Evolutionary conservation across 2,797 vertebrate species (phyloP).

Genomic region (Numenius phaeopus): DNA sequence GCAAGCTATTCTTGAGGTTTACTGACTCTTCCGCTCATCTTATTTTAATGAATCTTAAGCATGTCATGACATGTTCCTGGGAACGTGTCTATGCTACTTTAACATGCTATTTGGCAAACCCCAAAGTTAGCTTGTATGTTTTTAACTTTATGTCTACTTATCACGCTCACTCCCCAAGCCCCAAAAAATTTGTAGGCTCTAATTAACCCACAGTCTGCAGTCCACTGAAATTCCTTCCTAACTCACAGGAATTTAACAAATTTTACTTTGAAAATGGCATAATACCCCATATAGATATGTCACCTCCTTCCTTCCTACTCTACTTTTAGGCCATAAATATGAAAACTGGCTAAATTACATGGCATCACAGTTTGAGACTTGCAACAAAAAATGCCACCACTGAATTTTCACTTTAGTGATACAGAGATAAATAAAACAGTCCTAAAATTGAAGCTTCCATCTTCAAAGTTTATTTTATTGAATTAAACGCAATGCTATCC

Average conservation of each 20-base stretch:
- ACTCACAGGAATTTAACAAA: not conserved
- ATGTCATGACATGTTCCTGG: not conserved
- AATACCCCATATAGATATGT: not conserved
- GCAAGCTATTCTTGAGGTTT: slow-evolving; percentile 7
- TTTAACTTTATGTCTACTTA: not conserved
- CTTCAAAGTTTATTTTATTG: not conserved
- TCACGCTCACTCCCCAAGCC: not conserved
- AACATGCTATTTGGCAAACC: not conserved
- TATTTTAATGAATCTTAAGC: not conserved
- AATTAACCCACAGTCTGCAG: not conserved
- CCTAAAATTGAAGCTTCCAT: not conserved
- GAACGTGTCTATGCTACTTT: not conserved
- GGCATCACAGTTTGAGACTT: not conserved
- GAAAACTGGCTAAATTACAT: not conserved
- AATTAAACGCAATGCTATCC: not conserved
- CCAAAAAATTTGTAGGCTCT: not conserved
- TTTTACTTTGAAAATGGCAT: not conserved
- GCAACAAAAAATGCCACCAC: not conserved
- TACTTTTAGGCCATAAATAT: not conserved
- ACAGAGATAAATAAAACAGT: not conserved
- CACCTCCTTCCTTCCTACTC: not conserved
- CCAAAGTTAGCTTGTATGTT: not conserved
- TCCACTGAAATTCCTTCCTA: not conserved
- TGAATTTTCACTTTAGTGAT: not conserved
- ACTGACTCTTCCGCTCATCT: not conserved